phyloP scores from a whole-genome alignment of 2,888 invertebrate species.

The Acleris cristana region DNA sequence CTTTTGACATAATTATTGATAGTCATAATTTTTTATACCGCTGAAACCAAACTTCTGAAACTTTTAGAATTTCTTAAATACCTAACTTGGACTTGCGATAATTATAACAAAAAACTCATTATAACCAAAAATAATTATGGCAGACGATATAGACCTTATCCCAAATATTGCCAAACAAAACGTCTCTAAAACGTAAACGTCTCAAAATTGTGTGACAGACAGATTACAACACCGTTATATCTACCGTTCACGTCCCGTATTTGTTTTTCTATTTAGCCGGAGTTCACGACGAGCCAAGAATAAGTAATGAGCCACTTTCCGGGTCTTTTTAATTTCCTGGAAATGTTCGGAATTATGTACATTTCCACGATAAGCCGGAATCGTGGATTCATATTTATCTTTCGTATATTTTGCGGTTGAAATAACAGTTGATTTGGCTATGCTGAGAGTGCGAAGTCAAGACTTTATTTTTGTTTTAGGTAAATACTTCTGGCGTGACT shows the following conservation, averaged over 20 bases:
- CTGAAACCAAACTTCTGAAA: too few species aligned
- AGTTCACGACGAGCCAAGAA: constrained; percentile 39
- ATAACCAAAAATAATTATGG: too few species aligned
- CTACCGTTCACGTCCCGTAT: constrained; percentile 27
- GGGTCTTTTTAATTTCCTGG: constrained; percentile 45
- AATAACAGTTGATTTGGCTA: background rate
- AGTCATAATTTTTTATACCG: too few species aligned
- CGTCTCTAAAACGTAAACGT: background rate
- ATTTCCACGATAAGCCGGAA: constrained; percentile 31
- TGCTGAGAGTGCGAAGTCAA: background rate
- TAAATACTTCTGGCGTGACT: too few species aligned
- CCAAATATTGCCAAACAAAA: too few species aligned
- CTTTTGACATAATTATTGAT: too few species aligned
- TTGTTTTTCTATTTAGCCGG: constrained; percentile 37
- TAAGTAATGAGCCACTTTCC: constrained; percentile 47
- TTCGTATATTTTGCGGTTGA: background rate
- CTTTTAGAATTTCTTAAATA: too few species aligned
- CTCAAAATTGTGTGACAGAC: constrained; percentile 11
- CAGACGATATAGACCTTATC: too few species aligned
- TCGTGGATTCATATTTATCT: constrained; percentile 17
- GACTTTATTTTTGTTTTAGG: too few species aligned
- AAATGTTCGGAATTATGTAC: constrained; percentile 40
- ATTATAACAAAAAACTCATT: too few species aligned
- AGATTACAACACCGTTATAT: constrained; percentile 10
- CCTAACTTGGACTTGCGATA: too few species aligned